These are phyloP conservation scores for Lasiommata megera DNA, from an alignment of 2,888 invertebrate species.

Conservation along the genomic window DNA sequence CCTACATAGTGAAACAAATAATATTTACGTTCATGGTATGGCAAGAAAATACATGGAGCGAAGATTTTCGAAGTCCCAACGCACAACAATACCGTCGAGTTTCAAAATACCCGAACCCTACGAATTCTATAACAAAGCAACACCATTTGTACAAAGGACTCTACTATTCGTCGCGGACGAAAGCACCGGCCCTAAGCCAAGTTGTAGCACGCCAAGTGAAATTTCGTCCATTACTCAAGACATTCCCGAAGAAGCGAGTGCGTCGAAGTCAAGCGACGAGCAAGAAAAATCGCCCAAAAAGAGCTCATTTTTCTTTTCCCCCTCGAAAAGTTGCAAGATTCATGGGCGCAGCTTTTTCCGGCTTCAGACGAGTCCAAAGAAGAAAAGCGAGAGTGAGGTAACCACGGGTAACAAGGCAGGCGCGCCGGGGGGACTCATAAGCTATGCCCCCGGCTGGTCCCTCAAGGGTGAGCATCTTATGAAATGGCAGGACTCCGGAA, in stretches of 20 bases:
- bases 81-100: conserved; percentile 71
- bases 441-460: conserved; percentile 83
- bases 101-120: conserved; percentile 73
- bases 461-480: conserved; percentile 82
- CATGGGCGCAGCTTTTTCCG: conserved; percentile 76
- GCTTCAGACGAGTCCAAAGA: conserved; percentile 77
- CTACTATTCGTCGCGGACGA: conserved; percentile 73
- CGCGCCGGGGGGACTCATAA: conserved; percentile 71
- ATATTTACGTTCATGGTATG: conserved; percentile 50
- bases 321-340: conserved; percentile 76
- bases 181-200: conserved; percentile 65
- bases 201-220: conserved; percentile 43
- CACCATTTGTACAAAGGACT: conserved; percentile 76
- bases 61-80: conserved; percentile 69
- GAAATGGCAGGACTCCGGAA: conserved; percentile 83
- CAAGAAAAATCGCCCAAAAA: conserved; percentile 77
- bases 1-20: background rate
- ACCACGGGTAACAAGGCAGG: conserved; percentile 41
- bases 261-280: conserved; percentile 62
- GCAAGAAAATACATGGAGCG: conserved; percentile 81
- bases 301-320: conserved; percentile 78
- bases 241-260: conserved; percentile 48
- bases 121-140: conserved; percentile 77
- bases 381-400: conserved; percentile 60
- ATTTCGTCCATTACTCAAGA: conserved; percentile 42